These are phyloP conservation scores for Drosophila oshimai DNA, from an alignment of 1,140 invertebrate species.

Conservation along the genomic window DNA sequence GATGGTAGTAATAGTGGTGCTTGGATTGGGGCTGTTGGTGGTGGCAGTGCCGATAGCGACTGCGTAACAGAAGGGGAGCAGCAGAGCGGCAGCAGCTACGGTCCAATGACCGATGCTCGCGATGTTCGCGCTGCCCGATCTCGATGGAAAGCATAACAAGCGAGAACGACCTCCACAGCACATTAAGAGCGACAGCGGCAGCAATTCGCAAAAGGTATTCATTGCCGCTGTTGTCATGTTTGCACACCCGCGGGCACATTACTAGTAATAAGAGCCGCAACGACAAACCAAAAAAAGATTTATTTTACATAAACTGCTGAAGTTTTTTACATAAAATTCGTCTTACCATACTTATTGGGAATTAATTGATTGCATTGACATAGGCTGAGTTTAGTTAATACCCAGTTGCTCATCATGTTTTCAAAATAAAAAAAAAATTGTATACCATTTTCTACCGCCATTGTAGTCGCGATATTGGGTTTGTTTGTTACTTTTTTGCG, in stretches of 20 bases:
- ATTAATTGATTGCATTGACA: no score
- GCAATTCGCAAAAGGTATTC: slow-evolving; percentile 67
- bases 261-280: no score
- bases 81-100: slow-evolving; percentile 31
- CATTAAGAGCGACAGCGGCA: slow-evolving; percentile 47
- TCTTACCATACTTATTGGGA: no score
- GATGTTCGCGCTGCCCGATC: slow-evolving; percentile 26
- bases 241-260: neutral
- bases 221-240: slow-evolving; percentile 5
- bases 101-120: slow-evolving; percentile 75
- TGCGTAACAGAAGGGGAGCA: slow-evolving; percentile 19
- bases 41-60: slow-evolving; percentile 17
- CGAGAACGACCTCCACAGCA: slow-evolving; percentile 74
- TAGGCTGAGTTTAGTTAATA: no score
- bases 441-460: neutral
- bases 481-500: slow-evolving; percentile 4
- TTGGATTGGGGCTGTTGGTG: neutral
- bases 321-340: neutral
- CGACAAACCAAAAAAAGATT: no score
- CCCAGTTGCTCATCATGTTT: no score
- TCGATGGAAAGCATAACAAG: slow-evolving; percentile 67
- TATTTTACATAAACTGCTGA: no score
- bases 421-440: no score
- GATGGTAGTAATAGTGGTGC: neutral
- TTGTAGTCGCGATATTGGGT: neutral